Conservation (phyloP, 2,888 invertebrate genomes). For the Drosophila eohydei region DNA sequence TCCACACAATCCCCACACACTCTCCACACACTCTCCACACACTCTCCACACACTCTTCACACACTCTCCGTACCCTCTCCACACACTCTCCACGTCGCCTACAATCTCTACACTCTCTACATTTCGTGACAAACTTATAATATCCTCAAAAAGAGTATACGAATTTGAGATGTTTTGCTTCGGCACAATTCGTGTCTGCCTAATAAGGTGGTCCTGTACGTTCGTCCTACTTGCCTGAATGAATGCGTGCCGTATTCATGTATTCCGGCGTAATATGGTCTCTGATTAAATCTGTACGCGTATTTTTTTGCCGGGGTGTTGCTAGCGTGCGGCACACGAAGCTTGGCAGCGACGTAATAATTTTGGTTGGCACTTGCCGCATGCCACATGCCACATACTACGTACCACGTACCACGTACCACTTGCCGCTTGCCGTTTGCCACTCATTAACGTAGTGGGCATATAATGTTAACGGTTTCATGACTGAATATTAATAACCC, state of each 20-base stretch:
- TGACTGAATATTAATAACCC: conserved; percentile 1
- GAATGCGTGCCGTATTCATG: conserved; percentile 26
- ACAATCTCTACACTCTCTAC: not conserved
- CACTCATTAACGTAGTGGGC: conserved; percentile 16
- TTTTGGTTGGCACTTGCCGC: conserved; percentile 18
- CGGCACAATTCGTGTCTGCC: not conserved
- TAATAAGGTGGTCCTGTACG: not conserved
- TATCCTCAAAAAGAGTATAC: not conserved
- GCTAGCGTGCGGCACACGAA: conserved; percentile 30
- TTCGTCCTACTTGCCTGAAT: not conserved
- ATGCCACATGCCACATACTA: conserved; percentile 7
- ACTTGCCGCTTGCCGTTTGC: conserved; percentile 11
- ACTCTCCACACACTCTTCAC: too few species aligned
- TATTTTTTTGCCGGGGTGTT: conserved; percentile 34
- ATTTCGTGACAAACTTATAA: conserved; percentile 1
- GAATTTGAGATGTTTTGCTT: not conserved
- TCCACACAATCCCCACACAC: too few species aligned
- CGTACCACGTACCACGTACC: not conserved
- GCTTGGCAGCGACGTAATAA: conserved; percentile 27
- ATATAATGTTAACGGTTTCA: conserved; percentile 11
- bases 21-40: too few species aligned
- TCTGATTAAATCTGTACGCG: conserved; percentile 44
- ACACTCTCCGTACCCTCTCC: not conserved
- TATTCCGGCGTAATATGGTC: conserved; percentile 43
- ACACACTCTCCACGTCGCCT: not conserved